phyloP scores from a whole-genome alignment of 2,113 vertebrate species.

The Psittacara wagleri region DNA sequence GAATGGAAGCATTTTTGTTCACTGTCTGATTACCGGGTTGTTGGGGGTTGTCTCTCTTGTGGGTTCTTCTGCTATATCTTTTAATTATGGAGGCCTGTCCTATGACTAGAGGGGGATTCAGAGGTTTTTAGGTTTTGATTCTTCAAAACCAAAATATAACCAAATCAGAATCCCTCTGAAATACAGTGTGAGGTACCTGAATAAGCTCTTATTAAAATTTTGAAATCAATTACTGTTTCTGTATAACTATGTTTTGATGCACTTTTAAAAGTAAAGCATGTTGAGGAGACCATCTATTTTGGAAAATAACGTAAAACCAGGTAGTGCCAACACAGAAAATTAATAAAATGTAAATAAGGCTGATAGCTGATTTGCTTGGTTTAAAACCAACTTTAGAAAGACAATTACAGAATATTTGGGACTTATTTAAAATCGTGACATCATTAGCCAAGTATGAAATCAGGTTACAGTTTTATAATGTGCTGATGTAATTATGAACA shows the following conservation, averaged over 20 bases:
- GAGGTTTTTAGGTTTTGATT: not conserved
- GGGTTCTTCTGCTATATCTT: not conserved
- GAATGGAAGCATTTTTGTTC: not conserved
- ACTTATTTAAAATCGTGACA: not conserved
- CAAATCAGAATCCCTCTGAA: not conserved
- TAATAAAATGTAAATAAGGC: not conserved
- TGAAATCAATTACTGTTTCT: not conserved
- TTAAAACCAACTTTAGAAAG: not conserved
- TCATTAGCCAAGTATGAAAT: constrained; percentile 2
- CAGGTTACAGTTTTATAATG: not conserved
- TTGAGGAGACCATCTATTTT: not conserved
- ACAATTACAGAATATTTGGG: not conserved
- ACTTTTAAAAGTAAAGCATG: not conserved
- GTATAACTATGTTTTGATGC: not conserved
- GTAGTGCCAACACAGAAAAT: not conserved
- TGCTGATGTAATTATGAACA: not conserved
- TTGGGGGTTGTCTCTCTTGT: not conserved
- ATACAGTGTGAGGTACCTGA: not conserved
- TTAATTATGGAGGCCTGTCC: not conserved
- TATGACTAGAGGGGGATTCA: not conserved
- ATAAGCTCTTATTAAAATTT: not conserved
- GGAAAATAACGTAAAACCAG: not conserved
- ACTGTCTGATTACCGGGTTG: not conserved
- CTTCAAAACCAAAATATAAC: not conserved
- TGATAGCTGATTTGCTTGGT: not conserved